phyloP scores from a whole-genome alignment of 2,113 vertebrate species.

The Rhinogobius similis region DNA sequence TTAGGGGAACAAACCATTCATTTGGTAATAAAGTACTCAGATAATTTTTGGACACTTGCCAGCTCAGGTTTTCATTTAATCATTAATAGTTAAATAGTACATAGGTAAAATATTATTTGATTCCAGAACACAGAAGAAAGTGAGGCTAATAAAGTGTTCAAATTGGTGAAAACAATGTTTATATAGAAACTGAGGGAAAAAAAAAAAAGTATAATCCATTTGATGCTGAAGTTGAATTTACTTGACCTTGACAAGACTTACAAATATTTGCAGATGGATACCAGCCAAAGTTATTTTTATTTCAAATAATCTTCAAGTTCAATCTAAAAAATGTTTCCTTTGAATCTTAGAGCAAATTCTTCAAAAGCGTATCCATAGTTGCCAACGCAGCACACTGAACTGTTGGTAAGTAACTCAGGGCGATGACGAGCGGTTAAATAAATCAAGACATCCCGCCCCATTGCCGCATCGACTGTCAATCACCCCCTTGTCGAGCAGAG shows the following conservation, averaged over 20 bases:
- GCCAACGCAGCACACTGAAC: conserved; percentile 22
- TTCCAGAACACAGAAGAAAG: too few species aligned
- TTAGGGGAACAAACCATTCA: too few species aligned
- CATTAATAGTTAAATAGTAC: too few species aligned
- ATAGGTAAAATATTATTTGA: too few species aligned
- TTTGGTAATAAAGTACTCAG: not conserved
- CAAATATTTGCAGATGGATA: conserved; percentile 3
- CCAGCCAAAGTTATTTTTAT: too few species aligned
- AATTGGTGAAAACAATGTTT: too few species aligned
- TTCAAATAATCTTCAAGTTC: too few species aligned
- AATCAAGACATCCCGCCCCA: conserved; percentile 39
- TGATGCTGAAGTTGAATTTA: too few species aligned
- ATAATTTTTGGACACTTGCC: too few species aligned
- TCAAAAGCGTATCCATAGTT: conserved; percentile 7
- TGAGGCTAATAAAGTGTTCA: not conserved
- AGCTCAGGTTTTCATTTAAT: too few species aligned
- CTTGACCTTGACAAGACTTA: not conserved
- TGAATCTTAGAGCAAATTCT: conserved; percentile 3
- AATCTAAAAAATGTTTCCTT: not conserved
- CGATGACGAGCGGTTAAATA: conserved; percentile 22
- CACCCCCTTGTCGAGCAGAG: conserved; percentile 25
- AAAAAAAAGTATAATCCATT: too few species aligned
- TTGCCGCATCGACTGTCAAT: conserved; percentile 62
- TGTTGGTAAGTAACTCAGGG: conserved; percentile 18
- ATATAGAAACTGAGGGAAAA: too few species aligned